Base-by-base conservation (phyloP, 1,140 invertebrate genomes). In the Hirudo medicinalis region DNA sequence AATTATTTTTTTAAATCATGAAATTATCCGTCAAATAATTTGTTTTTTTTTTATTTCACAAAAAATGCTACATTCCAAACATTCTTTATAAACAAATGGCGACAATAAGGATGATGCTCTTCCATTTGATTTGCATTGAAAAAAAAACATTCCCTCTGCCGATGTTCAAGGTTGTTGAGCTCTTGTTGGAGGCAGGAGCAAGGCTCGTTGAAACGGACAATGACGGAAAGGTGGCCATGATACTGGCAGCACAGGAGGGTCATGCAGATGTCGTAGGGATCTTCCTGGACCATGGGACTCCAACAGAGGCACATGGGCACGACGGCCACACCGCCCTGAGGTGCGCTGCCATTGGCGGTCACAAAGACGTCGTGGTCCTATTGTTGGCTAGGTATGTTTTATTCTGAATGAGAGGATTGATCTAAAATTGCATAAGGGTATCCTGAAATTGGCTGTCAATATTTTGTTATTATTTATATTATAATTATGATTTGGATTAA, bases 291-390 rank as follows among this genome's bases (percentile, higher is more conserved):
- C 72, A 76, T 57, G 75, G 76, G 2, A 75, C 79, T 20, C 70
- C 73, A 19, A 87, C 92, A 2, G 90, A 96, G 82, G 90, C 92
- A 76, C 85, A 89, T 66, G 90, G 91, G 22, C 92, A 95, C 79
- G 92, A 95, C 82, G 92, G 92, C 13, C 92, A 93, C 80, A 94
- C 92, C 19, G 90, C 91, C 0, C 84, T 96, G 22, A 87, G 92
- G 83, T 84, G 91, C 70, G 90, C 91, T 67, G 89, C 90, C 22
- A 79, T 92, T 3, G 90, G 91, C 80, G 76, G 91, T 0, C 91
- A 95, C 80, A 88, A 89, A 77, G 87, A 91, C 72, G 88, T 90
- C 20, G 75, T 77, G 1, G 70, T 78, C 27, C 76, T 73, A 71
- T 73, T 81, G 6, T 69, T 79, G 19, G 43, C 32, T 6, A 63